Conservation (phyloP, 2,797 vertebrate species). For the Pteropus rufus region DNA sequence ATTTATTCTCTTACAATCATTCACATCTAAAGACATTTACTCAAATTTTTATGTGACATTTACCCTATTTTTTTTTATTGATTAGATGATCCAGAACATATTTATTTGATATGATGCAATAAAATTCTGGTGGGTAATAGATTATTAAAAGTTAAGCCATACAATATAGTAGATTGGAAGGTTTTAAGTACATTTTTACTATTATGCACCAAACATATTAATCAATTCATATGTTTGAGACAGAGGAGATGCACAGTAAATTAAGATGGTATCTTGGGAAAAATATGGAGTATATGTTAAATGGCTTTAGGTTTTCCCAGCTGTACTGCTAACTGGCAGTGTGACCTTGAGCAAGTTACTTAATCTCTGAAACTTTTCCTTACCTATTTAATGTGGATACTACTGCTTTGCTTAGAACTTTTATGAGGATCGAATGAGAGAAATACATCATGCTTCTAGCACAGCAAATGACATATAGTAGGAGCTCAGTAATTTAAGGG, state of each 20-base stretch:
- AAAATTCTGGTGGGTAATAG: background rate
- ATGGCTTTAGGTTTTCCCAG: background rate
- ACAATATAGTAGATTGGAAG: background rate
- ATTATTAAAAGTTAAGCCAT: background rate
- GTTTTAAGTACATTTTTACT: background rate
- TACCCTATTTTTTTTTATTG: background rate
- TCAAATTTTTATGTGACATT: background rate
- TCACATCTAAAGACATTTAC: background rate
- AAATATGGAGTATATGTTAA: background rate
- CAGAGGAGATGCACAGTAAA: background rate
- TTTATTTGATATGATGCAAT: background rate
- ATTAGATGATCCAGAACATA: background rate
- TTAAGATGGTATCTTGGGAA: background rate
- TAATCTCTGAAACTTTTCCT: background rate
- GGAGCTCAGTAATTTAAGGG: background rate
- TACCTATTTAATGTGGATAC: background rate
- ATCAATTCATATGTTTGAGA: background rate
- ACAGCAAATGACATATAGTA: background rate
- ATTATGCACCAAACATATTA: background rate
- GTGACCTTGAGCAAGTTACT: background rate
- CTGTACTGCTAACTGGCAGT: background rate
- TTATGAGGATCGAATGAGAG: background rate
- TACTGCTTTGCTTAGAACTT: background rate
- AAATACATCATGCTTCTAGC: background rate
- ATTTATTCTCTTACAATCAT: slow-evolving; percentile 12